Base-by-base conservation (phyloP, 2,797 vertebrate species). In the Leontopithecus rosalia region DNA sequence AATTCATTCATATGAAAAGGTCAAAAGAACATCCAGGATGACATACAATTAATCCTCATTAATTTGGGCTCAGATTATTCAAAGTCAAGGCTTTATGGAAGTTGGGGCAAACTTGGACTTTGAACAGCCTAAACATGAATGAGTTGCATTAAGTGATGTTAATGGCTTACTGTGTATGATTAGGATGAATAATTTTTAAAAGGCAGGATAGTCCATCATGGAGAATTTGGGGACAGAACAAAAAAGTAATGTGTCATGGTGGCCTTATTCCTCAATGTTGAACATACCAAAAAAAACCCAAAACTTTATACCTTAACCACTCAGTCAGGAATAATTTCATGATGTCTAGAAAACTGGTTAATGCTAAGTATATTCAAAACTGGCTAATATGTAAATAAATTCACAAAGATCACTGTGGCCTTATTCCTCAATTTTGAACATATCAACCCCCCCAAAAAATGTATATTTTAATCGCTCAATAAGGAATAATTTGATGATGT, bases 1-100 rank as follows among this genome's bases (percentile, higher is more conserved):
- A 73, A 97, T 94, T 97, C 83, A 96, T 96, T 95, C 88, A 86
- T 73, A 96, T 13, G 50, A 85, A 97, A 97, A 97, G 75, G 95
- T 96, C 90, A 96, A 95, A 97, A 95, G 95, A 97, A 97, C 83
- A 95, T 92, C 73, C 84, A 58, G 82, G 77, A 93, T 93, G 87
- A 79, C 81, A 79, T 9, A 89, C 57, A 92, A 88, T 96, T 93
- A 97, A 94, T 95, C 43, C 82, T 92, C 88, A 97, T 92, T 97
- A 97, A 96, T 91, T 79, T 92, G 57, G 43, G 28, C 64, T 90
- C 72, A 72, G 43, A 81, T 80, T 96, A 94, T 88, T 95, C 81
- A 87, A 94, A 96, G 94, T 73, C 52, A 39, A 72, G 50, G n/a
- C 77, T 90, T 77, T 82, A 13, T 50, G 3, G 77, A 92, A 92